phyloP scores from a whole-genome alignment of 2,888 invertebrate species.

The Apodemia hepburni region DNA sequence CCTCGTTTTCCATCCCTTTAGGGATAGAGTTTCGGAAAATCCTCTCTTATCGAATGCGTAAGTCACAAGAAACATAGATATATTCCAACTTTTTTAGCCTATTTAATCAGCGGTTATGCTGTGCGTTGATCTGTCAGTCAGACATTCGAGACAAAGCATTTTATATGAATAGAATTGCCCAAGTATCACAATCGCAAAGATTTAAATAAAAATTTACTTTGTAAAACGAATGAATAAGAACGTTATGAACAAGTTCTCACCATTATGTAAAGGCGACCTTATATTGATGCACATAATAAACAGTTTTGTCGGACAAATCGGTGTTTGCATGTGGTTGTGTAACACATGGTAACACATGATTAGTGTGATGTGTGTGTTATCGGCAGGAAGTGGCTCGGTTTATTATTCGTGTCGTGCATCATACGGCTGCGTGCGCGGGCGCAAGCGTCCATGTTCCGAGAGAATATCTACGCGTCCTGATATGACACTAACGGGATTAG shows the following conservation, averaged over 20 bases:
- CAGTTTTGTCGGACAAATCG: conserved; percentile 31
- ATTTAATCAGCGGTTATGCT: neutral
- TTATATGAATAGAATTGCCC: conserved; percentile 15
- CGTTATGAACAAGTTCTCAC: conserved; percentile 24
- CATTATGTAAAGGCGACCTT: conserved; percentile 27
- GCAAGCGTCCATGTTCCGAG: conserved; percentile 49
- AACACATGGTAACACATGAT: conserved; percentile 35
- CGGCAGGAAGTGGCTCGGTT: conserved; percentile 76
- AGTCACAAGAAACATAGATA: no score
- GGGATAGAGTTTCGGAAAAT: no score
- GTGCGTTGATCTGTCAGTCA: no score
- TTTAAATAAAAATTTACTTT: conserved; percentile 34
- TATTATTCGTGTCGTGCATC: conserved; percentile 78
- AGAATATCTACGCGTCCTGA: conserved; percentile 55
- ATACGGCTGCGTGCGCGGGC: conserved; percentile 53
- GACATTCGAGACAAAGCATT: no score
- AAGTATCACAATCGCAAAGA: conserved; percentile 27
- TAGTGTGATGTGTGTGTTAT: conserved; percentile 67
- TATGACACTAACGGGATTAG: conserved; percentile 57
- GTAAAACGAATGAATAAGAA: conserved; percentile 34
- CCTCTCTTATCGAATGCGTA: no score
- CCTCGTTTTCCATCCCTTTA: no score
- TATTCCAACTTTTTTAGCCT: no score
- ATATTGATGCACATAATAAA: conserved; percentile 27
- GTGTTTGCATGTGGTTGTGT: conserved; percentile 44